Evolutionary conservation across 2,888 invertebrate genomes (phyloP).

Genomic region (Dynastes maya): DNA sequence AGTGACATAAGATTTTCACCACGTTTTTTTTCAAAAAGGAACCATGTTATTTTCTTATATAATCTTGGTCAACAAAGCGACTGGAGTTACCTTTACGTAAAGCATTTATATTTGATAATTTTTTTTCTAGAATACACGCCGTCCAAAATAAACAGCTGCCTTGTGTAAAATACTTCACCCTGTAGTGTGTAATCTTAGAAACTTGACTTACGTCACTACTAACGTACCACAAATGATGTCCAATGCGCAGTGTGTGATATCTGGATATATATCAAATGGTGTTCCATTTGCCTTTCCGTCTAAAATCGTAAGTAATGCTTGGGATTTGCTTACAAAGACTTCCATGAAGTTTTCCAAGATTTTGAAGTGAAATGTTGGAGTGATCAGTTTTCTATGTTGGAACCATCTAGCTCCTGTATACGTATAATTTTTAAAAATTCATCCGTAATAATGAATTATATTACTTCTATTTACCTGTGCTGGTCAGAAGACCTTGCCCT

Average conservation of each 20-base stretch:
- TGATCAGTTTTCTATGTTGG: constrained; percentile 60
- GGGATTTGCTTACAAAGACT: constrained; percentile 60
- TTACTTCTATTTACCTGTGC: constrained; percentile 27
- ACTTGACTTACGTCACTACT: neutral
- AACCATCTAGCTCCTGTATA: constrained; percentile 60
- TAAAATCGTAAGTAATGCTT: constrained; percentile 57
- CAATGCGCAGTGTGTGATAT: constrained; percentile 62
- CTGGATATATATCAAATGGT: constrained; percentile 62
- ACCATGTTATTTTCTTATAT: too few relatives aligned
- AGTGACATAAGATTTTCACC: too few relatives aligned
- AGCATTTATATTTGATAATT: too few relatives aligned
- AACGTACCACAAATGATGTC: constrained; percentile 65
- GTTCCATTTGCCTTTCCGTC: constrained; percentile 58
- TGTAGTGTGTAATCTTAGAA: too few relatives aligned
- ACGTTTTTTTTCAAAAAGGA: too few relatives aligned
- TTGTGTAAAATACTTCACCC: too few relatives aligned
- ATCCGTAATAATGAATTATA: neutral
- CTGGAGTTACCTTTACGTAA: too few relatives aligned
- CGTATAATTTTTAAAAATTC: neutral
- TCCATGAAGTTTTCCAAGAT: constrained; percentile 62
- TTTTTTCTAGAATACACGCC: too few relatives aligned
- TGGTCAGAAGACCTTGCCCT: constrained; percentile 35
- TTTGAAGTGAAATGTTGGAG: constrained; percentile 64
- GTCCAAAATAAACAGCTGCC: too few relatives aligned
- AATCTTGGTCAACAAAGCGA: too few relatives aligned